Percentiles rank a stretch among this genome's conserved stretches.
phyloP scores from a whole-genome alignment of 2,113 vertebrate species.

The Parus major region DNA sequence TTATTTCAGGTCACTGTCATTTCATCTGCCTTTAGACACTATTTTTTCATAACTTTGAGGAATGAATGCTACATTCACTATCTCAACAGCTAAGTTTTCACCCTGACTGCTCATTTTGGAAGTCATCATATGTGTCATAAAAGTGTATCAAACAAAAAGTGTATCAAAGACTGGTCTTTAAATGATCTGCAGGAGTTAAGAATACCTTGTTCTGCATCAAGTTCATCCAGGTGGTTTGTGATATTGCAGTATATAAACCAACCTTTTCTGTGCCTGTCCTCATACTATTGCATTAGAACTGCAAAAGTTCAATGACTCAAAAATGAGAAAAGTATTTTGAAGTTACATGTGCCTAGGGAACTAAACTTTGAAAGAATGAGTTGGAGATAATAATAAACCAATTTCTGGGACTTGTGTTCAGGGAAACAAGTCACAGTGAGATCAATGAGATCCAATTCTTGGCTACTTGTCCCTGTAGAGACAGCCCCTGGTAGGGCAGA shows the following conservation, averaged over 20 bases:
- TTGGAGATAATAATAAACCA: neutral
- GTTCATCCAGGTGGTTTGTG: neutral
- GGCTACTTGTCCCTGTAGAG: neutral
- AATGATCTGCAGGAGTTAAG: neutral
- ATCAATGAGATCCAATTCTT: neutral
- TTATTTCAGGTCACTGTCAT: neutral
- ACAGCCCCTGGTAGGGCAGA: neutral
- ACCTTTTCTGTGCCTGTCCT: neutral
- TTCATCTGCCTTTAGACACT: neutral
- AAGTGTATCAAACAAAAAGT: neutral
- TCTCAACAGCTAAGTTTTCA: neutral
- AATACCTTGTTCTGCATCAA: too few species aligned
- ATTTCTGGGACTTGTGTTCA: neutral
- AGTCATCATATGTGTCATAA: neutral
- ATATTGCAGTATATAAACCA: neutral
- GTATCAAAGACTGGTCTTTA: neutral
- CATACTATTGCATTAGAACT: neutral
- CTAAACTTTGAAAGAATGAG: neutral
- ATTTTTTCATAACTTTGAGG: neutral
- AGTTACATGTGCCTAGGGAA: neutral
- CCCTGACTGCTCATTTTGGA: neutral
- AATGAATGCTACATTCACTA: neutral
- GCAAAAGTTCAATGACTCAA: neutral
- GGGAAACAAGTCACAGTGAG: neutral
- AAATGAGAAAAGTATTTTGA: neutral